Conservation (phyloP, 2,797 vertebrate genomes). For the Varecia variegata region DNA sequence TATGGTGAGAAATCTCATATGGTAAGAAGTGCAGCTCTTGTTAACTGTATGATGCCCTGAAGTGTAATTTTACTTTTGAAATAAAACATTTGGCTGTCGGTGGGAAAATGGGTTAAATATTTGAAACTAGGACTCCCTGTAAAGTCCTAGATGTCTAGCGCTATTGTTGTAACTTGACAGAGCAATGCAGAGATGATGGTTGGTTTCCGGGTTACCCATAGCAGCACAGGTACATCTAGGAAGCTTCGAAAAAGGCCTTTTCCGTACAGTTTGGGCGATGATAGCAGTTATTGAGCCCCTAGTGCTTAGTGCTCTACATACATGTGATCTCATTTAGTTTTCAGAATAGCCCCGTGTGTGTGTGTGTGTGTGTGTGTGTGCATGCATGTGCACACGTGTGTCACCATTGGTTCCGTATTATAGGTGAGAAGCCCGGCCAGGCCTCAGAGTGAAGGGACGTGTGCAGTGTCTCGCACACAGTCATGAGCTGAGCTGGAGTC, state of each 20-base stretch:
- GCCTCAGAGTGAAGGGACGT: neutral
- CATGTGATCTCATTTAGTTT: neutral
- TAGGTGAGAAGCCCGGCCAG: neutral
- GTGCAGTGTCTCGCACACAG: neutral
- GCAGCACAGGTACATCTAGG: neutral
- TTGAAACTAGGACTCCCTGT: neutral
- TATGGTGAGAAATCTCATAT: neutral
- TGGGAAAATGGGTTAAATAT: neutral
- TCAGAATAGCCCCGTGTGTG: neutral
- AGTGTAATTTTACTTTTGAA: neutral
- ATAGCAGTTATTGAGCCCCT: neutral
- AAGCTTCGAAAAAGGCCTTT: neutral
- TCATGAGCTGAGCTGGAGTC: neutral
- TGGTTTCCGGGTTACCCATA: neutral
- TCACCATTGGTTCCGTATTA: neutral
- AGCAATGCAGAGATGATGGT: no score
- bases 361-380: no score
- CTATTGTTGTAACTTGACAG: neutral
- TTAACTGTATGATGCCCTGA: neutral
- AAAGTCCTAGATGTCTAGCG: neutral
- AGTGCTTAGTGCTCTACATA: neutral
- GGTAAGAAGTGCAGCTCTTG: neutral
- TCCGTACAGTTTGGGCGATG: rapidly evolving
- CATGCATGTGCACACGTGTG: no score
- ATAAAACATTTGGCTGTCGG: neutral